Base-by-base conservation (phyloP, 1,140 invertebrate genomes). In the Yoshiicerus persimilis region DNA sequence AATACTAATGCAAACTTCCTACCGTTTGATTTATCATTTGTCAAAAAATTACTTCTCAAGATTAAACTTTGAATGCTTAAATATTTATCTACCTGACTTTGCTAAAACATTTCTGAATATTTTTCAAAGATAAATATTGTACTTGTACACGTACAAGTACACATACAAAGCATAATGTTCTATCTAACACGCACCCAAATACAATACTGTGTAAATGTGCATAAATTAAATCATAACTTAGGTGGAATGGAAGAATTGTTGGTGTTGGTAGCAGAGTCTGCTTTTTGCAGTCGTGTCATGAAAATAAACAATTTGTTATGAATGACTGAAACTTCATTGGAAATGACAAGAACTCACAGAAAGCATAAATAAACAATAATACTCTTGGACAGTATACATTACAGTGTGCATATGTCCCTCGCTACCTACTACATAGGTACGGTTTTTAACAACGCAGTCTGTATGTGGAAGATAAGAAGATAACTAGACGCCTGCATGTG, bases 271-370 rank as follows among this genome's bases (percentile, higher is more conserved):
- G 47, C 47, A 16, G 41, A 20, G 5, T 16, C 1, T 1, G 23
- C 66, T 70, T 70, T 70, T 30, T 70, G 25, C 66, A 70, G 27
- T 70, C 66, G 4, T 30, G 66, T 70, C 66, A 70, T 70, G 66
- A 70, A 70, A 70, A 70, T 70, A 70, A 70, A 70, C 66, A 70
- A 70, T 70, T 70, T 70, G 66, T 70, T 30, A 70, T 70, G 66
- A 70, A 70, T 70, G 66, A 70, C 27, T 70, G 25, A 70, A 70
- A 70, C 66, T 70, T 70, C 66, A 70, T 70, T 70, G 66, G 30
- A 70, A 70, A 70, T 70, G 66, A 30, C 66, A 70, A 70, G 66
- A 70, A 70, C 66, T 70, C 66, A 70, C 66, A 70, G 47, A 70
- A 30, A 70, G 66, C 66, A 70, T 70, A 70, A 70, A 70, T 70